Evolutionary conservation across 2,797 vertebrate species (phyloP).

Genomic region (Cottoperca gobio): DNA sequence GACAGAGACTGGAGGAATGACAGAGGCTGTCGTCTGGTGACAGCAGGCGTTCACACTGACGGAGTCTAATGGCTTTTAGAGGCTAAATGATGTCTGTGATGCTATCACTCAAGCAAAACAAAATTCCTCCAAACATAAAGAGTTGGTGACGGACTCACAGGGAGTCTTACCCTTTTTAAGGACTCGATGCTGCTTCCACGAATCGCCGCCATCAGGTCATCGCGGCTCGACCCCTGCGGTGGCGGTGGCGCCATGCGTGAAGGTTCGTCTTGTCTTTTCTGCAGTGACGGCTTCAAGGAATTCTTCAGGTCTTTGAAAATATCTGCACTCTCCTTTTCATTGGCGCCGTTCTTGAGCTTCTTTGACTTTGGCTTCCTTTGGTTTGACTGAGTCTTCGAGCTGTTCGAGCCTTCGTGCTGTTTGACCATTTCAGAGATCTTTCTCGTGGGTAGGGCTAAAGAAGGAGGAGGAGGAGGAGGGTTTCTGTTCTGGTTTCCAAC

Average conservation of each 20-base stretch:
- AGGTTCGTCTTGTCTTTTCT: slow-evolving; percentile 83
- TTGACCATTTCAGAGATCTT: slow-evolving; percentile 90
- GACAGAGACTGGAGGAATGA: slow-evolving; percentile 46
- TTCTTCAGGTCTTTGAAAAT: slow-evolving; percentile 89
- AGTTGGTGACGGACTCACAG: not conserved
- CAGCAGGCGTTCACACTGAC: slow-evolving; percentile 24
- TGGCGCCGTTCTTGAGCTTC: slow-evolving; percentile 87
- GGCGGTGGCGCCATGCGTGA: slow-evolving; percentile 81
- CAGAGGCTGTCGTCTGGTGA: slow-evolving; percentile 42
- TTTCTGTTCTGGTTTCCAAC: slow-evolving; percentile 75
- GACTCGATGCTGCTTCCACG: slow-evolving; percentile 87
- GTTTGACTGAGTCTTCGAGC: slow-evolving; percentile 76
- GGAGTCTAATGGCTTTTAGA: slow-evolving; percentile 38
- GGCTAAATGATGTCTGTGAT: slow-evolving; percentile 20
- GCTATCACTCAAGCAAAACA: slow-evolving; percentile 14
- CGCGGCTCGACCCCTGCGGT: slow-evolving; percentile 84
- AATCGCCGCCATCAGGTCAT: slow-evolving; percentile 91
- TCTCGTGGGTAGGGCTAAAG: slow-evolving; percentile 75
- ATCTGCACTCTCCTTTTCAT: slow-evolving; percentile 81
- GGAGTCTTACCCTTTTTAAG: slow-evolving; percentile 84
- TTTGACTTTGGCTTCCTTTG: slow-evolving; percentile 83
- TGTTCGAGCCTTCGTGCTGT: slow-evolving; percentile 83
- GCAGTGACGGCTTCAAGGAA: slow-evolving; percentile 84
- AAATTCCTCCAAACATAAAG: not conserved
- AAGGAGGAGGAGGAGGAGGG: slow-evolving; percentile 54